These are phyloP conservation scores for Antrozous pallidus DNA, from an alignment of 2,797 vertebrate genomes.

Conservation along the genomic window DNA sequence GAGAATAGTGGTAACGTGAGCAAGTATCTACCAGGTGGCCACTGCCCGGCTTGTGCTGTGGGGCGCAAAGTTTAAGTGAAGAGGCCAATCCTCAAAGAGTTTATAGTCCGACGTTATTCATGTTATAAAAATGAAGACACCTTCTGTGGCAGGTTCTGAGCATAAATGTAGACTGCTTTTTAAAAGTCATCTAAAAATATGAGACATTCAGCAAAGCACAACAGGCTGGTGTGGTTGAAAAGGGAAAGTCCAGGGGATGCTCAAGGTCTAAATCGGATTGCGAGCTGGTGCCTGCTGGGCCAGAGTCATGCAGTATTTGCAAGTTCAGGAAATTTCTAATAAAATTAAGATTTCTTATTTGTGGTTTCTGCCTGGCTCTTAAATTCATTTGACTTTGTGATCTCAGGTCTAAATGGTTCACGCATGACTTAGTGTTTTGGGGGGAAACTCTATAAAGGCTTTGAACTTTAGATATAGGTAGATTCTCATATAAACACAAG, in stretches of 20 bases:
- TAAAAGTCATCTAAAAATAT: not conserved
- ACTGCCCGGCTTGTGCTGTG: not conserved
- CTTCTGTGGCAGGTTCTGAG: not conserved
- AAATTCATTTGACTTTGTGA: slow-evolving; percentile 9
- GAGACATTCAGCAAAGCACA: not conserved
- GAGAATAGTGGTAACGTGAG: not conserved
- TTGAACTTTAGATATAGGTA: not conserved
- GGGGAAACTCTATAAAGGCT: not conserved
- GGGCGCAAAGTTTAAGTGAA: not conserved
- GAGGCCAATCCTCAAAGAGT: not conserved
- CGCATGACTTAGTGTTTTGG: not conserved
- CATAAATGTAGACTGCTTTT: not conserved
- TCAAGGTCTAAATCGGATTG: not conserved
- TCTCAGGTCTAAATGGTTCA: slow-evolving; percentile 40
- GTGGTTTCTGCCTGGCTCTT: slow-evolving; percentile 15
- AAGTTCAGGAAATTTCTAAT: slow-evolving; percentile 45
- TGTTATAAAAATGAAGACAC: not conserved
- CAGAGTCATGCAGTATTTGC: not conserved
- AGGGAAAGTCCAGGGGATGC: not conserved
- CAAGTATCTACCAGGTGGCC: not conserved
- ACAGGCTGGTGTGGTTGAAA: not conserved
- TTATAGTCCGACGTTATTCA: not conserved
- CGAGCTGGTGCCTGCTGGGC: not conserved
- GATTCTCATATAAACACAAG: not conserved
- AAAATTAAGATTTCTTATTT: slow-evolving; percentile 45